Evolutionary conservation across 2,888 invertebrate genomes (phyloP).

Genomic region (Colostygia pectinataria): DNA sequence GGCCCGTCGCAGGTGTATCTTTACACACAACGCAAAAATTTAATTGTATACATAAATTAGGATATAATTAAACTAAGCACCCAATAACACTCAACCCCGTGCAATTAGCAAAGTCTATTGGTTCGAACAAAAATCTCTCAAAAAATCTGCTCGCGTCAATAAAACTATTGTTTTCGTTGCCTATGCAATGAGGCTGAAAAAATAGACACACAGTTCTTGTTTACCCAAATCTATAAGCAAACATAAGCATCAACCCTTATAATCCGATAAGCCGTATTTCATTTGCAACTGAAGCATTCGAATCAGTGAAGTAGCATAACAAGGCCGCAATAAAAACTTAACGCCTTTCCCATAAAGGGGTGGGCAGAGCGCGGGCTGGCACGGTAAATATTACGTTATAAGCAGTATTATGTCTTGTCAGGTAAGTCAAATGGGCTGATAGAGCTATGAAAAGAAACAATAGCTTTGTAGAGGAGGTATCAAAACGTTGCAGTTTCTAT

Average conservation of each 20-base stretch:
- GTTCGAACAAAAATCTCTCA: too few species aligned
- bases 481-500: neutral
- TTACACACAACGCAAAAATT: too few species aligned
- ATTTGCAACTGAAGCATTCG: conserved; percentile 41
- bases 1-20: too few species aligned
- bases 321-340: conserved; percentile 47
- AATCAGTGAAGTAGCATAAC: conserved; percentile 46
- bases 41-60: too few species aligned
- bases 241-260: conserved; percentile 21
- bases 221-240: neutral
- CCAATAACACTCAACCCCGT: too few species aligned
- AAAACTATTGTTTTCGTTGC: too few species aligned
- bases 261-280: conserved; percentile 45
- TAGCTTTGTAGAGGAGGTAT: neutral
- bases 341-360: conserved; percentile 42
- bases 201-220: too few species aligned
- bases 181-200: too few species aligned
- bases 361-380: conserved; percentile 41
- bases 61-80: too few species aligned
- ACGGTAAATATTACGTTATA: conserved; percentile 44
- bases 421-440: conserved; percentile 17
- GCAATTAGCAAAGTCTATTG: too few species aligned
- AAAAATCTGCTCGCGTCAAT: too few species aligned
- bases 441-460: neutral
- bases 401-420: conserved; percentile 42